Percentiles rank a stretch among this genome's conserved stretches.
Conservation (phyloP, 2,888 invertebrate species). For the Gari tellinella region DNA sequence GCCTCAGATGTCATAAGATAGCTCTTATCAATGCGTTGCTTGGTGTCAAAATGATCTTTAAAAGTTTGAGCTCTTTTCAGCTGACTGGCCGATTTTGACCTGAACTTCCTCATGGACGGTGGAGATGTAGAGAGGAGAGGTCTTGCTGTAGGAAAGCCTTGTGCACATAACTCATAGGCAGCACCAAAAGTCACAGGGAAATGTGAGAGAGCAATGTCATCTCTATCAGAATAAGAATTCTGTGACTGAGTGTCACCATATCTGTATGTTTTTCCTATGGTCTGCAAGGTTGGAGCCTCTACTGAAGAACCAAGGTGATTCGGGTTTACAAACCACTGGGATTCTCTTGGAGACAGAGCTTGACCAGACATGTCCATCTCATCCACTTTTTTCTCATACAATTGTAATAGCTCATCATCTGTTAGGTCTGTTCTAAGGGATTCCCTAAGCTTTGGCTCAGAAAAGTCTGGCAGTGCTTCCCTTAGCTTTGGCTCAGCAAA, state of each 20-base stretch:
- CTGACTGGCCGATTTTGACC: constrained; percentile 47
- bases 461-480: no score
- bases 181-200: constrained; percentile 64
- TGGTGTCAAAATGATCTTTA: constrained; percentile 46
- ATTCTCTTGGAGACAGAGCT: constrained; percentile 50
- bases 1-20: constrained; percentile 65
- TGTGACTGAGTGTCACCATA: constrained; percentile 20
- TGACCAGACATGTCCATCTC: constrained; percentile 41
- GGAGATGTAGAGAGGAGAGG: constrained; percentile 37
- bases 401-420: constrained; percentile 46
- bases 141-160: constrained; percentile 41
- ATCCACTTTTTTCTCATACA: constrained; percentile 47
- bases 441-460: constrained; percentile 26
- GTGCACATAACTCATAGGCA: constrained; percentile 55
- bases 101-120: constrained; percentile 44
- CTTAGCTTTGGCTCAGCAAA: not conserved
- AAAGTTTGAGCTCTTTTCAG: constrained; percentile 36
- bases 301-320: constrained; percentile 44
- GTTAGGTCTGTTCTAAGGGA: constrained; percentile 36
- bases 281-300: constrained; percentile 54
- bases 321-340: constrained; percentile 60
- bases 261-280: constrained; percentile 44
- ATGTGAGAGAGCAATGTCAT: constrained; percentile 37
- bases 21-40: constrained; percentile 57
- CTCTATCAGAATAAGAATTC: constrained; percentile 45